Base-by-base conservation (phyloP, 2,797 vertebrate genomes). In the Chloroceryle amazona region DNA sequence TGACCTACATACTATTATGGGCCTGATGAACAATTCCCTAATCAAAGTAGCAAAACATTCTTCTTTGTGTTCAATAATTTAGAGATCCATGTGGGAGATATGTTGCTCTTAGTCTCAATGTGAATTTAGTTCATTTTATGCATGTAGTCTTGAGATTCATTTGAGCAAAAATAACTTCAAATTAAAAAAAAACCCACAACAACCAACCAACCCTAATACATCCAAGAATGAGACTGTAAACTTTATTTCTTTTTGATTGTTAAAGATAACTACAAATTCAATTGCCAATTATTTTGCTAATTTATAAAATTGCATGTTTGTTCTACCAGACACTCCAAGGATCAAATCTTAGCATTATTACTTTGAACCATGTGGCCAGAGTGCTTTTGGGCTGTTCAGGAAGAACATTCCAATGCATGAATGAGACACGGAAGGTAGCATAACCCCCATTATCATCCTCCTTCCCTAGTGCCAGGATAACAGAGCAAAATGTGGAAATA, bases 31-130 rank as follows among this genome's bases (percentile, higher is more conserved):
- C 74, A 97, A 89, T 97, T 96, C 95, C 97, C 91, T 95, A 96
- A 96, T 97, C 97, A 97, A 97, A 96, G 86, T 33, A 97, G 89
- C 91, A 96, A 92, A 96, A 86, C 74, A 85, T 94, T 96, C 87
- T 89, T 89, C 67, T 90, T 86, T 91, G 86, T 96, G 95, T 96
- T 98, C 94, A 97, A 94, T 98, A 97, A 97, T 98, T 98, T 94
- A 97, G 84, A n/a, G 41, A 92, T 82, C 42, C 49, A 18, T 88
- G 47, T 87, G 94, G 96, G 94, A 97, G 82, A 68, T 93, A 65
- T 89, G 94, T 93, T 86, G 79, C 72, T 93, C 42, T 81, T 71
- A 65, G 52, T 86, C 84, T 96, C 93, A 65, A 28, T 52, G 17
- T 65, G 79, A 76, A 86, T 92, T 91, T 81, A 89, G 57, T 68